These are phyloP conservation scores for Pachyuromys duprasi DNA, from an alignment of 2,797 vertebrate genomes.

Conservation along the genomic window DNA sequence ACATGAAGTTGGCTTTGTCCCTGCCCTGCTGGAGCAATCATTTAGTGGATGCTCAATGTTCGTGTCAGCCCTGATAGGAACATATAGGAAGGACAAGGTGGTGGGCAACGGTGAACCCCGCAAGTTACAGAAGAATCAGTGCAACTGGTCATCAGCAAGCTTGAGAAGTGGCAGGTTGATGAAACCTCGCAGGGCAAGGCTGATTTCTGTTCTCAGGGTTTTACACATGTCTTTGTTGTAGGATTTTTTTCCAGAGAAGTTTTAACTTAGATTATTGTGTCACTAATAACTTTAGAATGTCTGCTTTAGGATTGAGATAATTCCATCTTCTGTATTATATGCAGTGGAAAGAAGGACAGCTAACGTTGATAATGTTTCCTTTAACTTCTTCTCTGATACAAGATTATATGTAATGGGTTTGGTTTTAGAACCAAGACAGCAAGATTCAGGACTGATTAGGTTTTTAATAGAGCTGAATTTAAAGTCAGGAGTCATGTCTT, in stretches of 20 bases:
- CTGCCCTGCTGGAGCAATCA: neutral
- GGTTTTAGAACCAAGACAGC: constrained; percentile 35
- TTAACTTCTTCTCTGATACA: constrained; percentile 27
- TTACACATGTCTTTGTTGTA: neutral
- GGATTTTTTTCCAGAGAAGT: neutral
- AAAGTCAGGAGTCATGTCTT: constrained; percentile 42
- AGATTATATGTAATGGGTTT: constrained; percentile 11
- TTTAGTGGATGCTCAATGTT: constrained; percentile 13
- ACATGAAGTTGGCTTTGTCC: neutral
- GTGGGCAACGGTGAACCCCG: neutral
- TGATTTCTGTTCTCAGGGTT: neutral
- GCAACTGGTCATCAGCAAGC: neutral
- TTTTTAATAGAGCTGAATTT: constrained; percentile 47
- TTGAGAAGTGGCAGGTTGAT: neutral
- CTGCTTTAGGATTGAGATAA: constrained; percentile 46
- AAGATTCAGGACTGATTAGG: constrained; percentile 47
- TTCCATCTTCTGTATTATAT: constrained; percentile 39
- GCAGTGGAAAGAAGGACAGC: neutral
- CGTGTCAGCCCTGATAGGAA: neutral
- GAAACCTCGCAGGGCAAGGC: neutral
- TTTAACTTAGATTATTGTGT: constrained; percentile 17
- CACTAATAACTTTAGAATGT: constrained; percentile 42
- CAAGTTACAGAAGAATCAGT: neutral
- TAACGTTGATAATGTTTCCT: constrained; percentile 45
- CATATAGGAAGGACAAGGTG: neutral